These are phyloP conservation scores for Pediacus dermestoides DNA, from an alignment of 2,888 invertebrate species.

Conservation along the genomic window DNA sequence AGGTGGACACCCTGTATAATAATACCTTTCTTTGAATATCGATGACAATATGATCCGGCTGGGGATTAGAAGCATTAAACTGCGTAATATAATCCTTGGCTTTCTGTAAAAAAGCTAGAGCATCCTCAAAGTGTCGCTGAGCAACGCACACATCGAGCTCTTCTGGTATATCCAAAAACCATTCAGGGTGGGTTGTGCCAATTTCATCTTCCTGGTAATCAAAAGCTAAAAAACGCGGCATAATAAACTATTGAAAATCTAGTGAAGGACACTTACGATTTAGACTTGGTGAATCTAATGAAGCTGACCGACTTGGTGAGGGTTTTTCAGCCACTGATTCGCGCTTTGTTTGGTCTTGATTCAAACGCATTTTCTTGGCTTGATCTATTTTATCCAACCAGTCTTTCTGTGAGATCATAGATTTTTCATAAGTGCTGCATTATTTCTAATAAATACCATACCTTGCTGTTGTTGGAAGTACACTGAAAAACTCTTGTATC, in stretches of 20 bases:
- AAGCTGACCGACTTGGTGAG: slow-evolving; percentile 49
- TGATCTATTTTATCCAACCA: slow-evolving; percentile 92
- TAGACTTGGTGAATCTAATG: slow-evolving; percentile 48
- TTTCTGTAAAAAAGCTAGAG: slow-evolving; percentile 75
- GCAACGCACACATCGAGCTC: slow-evolving; percentile 94
- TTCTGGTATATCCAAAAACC: slow-evolving; percentile 87
- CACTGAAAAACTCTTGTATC: slow-evolving; percentile 91
- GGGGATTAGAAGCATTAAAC: slow-evolving; percentile 35
- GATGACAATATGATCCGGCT: slow-evolving; percentile 48
- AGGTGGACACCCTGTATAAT: too few species aligned
- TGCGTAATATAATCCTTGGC: slow-evolving; percentile 55
- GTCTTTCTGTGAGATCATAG: slow-evolving; percentile 61
- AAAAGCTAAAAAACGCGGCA: slow-evolving; percentile 40
- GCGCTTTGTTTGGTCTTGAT: slow-evolving; percentile 56
- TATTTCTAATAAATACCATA: slow-evolving; percentile 20
- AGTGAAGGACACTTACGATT: slow-evolving; percentile 42
- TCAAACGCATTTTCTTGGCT: slow-evolving; percentile 77
- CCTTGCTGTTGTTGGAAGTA: slow-evolving; percentile 63
- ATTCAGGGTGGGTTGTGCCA: slow-evolving; percentile 63
- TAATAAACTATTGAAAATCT: slow-evolving; percentile 1
- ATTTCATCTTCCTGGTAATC: slow-evolving; percentile 47
- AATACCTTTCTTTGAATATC: slow-evolving; percentile 54
- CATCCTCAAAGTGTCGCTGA: slow-evolving; percentile 92
- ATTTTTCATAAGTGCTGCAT: not conserved
- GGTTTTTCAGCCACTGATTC: slow-evolving; percentile 45